A percentile compares a stretch with the other conserved stretches of the same genome.
phyloP scores from a whole-genome alignment of 2,797 vertebrate species.

The Pipistrellus nathusii region DNA sequence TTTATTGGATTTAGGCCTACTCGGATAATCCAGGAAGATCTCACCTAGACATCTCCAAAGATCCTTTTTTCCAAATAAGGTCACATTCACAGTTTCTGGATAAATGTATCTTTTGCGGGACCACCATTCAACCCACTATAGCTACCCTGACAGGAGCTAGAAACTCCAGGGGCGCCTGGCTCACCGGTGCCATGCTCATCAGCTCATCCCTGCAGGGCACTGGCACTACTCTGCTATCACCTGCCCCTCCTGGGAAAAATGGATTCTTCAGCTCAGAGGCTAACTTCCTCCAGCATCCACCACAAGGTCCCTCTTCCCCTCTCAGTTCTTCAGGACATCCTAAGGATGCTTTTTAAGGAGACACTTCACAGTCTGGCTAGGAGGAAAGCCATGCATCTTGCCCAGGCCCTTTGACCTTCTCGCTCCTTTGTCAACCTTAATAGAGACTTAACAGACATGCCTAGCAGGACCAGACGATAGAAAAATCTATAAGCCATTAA shows the following conservation, averaged over 20 bases:
- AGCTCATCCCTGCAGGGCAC: neutral
- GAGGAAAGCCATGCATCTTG: conserved; percentile 28
- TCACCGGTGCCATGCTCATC: neutral
- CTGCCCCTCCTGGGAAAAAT: neutral
- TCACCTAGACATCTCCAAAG: neutral
- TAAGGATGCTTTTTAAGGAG: conserved; percentile 50
- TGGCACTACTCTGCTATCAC: neutral
- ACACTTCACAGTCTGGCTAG: conserved; percentile 27
- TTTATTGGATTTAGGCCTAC: neutral
- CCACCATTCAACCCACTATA: neutral
- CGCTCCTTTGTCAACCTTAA: conserved; percentile 67
- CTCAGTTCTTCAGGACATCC: neutral
- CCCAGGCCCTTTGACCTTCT: conserved; percentile 59
- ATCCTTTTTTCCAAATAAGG: neutral
- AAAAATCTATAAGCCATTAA: conserved; percentile 80
- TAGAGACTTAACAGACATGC: conserved; percentile 68
- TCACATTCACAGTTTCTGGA: neutral
- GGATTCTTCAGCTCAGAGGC: neutral
- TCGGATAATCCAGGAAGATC: neutral
- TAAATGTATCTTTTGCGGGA: too few species aligned
- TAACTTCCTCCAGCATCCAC: neutral
- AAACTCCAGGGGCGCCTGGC: neutral
- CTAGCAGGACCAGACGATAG: conserved; percentile 28
- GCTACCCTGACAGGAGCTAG: neutral
- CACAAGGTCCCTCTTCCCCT: neutral